phyloP scores from a whole-genome alignment of 2,888 invertebrate species.

The Epinotia ramella region DNA sequence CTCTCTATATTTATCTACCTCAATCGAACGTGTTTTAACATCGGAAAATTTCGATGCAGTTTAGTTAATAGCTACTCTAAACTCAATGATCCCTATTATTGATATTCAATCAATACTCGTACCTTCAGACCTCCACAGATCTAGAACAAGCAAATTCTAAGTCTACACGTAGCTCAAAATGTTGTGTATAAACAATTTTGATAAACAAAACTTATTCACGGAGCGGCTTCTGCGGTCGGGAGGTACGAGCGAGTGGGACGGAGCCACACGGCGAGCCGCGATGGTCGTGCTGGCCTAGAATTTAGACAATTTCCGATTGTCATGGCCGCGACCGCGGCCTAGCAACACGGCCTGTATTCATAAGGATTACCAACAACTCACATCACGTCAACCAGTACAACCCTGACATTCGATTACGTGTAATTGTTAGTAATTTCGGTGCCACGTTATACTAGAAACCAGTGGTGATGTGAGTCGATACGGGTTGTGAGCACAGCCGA shows the following conservation, averaged over 20 bases:
- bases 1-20: too few species aligned
- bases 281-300: constrained; percentile 75
- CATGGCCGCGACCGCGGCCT: constrained; percentile 55
- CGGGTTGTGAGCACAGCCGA: constrained; percentile 26
- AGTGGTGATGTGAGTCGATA: not conserved
- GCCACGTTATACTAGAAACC: not conserved
- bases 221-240: not conserved
- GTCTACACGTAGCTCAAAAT: not conserved
- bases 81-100: not conserved
- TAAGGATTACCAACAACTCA: not conserved
- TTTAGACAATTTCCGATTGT: constrained; percentile 81
- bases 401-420: not conserved
- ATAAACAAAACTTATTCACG: constrained; percentile 16
- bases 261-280: constrained; percentile 51
- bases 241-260: constrained; percentile 63
- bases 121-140: not conserved
- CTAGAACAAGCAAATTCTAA: not conserved
- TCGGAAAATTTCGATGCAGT: not conserved
- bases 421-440: not conserved
- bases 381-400: not conserved
- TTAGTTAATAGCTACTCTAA: not conserved
- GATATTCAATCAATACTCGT: not conserved
- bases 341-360: constrained; percentile 30
- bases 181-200: constrained; percentile 16
- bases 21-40: not conserved